Percentiles rank a stretch among this genome's conserved stretches.
Evolutionary conservation across 2,888 invertebrate species (phyloP).

Genomic region (Coleophora flavipennella): DNA sequence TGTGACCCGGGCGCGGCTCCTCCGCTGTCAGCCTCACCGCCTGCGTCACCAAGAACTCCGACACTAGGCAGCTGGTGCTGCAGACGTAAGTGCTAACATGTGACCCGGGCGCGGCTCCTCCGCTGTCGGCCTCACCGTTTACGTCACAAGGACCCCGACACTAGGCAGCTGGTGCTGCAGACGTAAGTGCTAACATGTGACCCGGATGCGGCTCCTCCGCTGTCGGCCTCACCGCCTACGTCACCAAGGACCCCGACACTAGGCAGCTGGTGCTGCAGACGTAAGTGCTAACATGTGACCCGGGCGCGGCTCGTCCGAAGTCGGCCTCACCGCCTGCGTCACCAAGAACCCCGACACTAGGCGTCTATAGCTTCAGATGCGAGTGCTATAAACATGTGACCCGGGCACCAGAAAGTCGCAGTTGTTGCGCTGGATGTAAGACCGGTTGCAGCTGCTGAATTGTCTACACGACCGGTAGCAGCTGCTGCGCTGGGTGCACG

Average conservation of each 20-base stretch:
- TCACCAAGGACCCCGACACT: constrained; percentile 98
- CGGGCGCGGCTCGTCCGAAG: constrained; percentile 98
- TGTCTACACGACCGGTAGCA: constrained; percentile 88
- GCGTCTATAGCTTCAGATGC: constrained; percentile 82
- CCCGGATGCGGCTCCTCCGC: constrained; percentile 98
- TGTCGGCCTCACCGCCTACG: constrained; percentile 97
- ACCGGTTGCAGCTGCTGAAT: too few species aligned
- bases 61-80: constrained; percentile 89
- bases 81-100: constrained; percentile 84
- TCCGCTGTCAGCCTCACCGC: not conserved
- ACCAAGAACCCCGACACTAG: constrained; percentile 97
- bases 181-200: constrained; percentile 98
- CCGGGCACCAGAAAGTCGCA: constrained; percentile 91
- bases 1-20: not conserved
- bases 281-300: too few species aligned
- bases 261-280: constrained; percentile 95
- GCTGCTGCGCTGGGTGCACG: too few species aligned
- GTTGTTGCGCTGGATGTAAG: constrained; percentile 96
- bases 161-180: constrained; percentile 93
- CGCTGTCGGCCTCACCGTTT: not conserved
- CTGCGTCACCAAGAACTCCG: constrained; percentile 32
- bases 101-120: not conserved
- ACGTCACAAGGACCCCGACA: constrained; percentile 66
- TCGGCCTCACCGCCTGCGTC: constrained; percentile 97
- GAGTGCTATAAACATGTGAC: constrained; percentile 29